These are phyloP conservation scores for Camponotus fellah DNA, from an alignment of 2,888 invertebrate genomes.

Conservation along the genomic window DNA sequence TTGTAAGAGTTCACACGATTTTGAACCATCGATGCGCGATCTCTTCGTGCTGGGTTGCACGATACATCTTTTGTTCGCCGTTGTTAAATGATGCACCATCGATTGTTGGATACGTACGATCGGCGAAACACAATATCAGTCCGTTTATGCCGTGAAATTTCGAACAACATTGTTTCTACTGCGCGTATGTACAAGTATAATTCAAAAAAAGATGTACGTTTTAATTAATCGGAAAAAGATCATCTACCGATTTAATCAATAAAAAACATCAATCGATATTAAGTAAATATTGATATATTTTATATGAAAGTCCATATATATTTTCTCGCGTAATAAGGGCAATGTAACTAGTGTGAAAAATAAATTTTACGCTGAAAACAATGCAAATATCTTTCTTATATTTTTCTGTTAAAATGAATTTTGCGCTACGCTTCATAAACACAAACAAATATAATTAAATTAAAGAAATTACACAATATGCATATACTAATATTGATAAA, in stretches of 20 bases:
- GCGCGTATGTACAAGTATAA: background rate
- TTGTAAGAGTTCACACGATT: constrained; percentile 41
- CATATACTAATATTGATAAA: background rate
- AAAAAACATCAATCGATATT: background rate
- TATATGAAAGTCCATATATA: background rate
- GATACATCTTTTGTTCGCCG: constrained; percentile 47
- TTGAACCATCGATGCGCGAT: constrained; percentile 37
- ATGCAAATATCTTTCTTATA: background rate
- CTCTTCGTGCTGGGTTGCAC: constrained; percentile 20
- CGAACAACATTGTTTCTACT: constrained; percentile 14
- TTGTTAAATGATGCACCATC: constrained; percentile 43
- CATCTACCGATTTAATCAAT: constrained; percentile 8
- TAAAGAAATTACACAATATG: background rate
- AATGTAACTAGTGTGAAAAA: background rate
- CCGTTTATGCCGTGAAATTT: constrained; percentile 16
- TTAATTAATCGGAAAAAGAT: constrained; percentile 1
- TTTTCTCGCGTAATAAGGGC: constrained; percentile 1
- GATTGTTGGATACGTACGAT: constrained; percentile 1
- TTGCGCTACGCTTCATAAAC: background rate
- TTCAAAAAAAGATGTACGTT: background rate
- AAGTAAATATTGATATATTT: constrained; percentile 27
- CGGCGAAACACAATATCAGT: constrained; percentile 5
- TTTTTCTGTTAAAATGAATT: background rate
- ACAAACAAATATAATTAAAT: background rate
- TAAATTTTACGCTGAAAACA: background rate